Base-by-base conservation (phyloP, 2,888 invertebrate genomes). In the Sesia apiformis region DNA sequence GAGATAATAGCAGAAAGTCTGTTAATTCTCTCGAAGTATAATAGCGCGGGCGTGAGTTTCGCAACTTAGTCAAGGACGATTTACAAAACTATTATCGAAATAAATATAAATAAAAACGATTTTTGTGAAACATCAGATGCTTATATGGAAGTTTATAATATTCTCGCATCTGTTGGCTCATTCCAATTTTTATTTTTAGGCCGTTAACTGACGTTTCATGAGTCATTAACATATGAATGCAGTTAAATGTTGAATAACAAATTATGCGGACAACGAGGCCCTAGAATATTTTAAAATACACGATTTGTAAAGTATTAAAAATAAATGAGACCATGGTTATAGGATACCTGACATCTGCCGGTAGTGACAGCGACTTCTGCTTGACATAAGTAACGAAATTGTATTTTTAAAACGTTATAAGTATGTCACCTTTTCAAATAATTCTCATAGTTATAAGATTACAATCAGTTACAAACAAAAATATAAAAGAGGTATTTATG, bases 21-120 rank as follows among this genome's bases (percentile, higher is more conserved):
- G 63, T 69, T 66, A 64, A 72, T 64, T 69, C 72, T 67, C 63
- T 64, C 58, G 61, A 70, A 65, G 66, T 74, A 65, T 65, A 63
- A 23, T 23, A 39, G 73, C 69, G 70, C 69, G 70, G 75, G 76
- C 70, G 76, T 70, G 40, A 64, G 72, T 85, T 81, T 84, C 81
- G 74, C 76, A 84, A 84, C 63, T 61, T 59, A 70, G 66, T 72
- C 84, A 87, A 87, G 87, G 85, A 78, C 85, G 77, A 67, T 73
- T 78, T 76, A 73, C 77, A 75, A 83, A 83, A 77, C 71, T 59
- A 70, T 67, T 65, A 74, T 62, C 59, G 63, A 63, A 66, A 72
- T 71, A 69, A 74, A 70, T 65, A 67, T 70, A 65, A 68, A 66
- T 68, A 70, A 71, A 70, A 67, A 65, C 60, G 57, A 58, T 60